These are phyloP conservation scores for Aphrophora alni DNA, from an alignment of 2,888 invertebrate species.

Conservation along the genomic window DNA sequence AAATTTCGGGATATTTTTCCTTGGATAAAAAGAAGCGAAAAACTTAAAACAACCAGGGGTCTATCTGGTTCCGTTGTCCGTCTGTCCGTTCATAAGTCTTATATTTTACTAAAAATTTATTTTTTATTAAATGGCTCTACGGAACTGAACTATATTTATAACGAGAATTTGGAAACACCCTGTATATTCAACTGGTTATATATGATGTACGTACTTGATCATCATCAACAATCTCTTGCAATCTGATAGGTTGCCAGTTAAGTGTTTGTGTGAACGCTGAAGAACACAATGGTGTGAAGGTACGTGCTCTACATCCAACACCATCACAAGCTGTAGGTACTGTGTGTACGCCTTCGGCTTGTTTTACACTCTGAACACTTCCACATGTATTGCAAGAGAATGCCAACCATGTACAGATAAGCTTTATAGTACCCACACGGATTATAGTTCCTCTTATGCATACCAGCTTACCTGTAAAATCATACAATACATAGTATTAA, in stretches of 20 bases:
- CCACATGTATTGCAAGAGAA: constrained; percentile 77
- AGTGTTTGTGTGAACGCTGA: constrained; percentile 76
- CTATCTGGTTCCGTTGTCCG: too few relatives aligned
- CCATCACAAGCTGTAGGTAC: constrained; percentile 66
- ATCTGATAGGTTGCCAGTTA: constrained; percentile 79
- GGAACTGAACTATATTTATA: too few relatives aligned
- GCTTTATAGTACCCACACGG: constrained; percentile 75
- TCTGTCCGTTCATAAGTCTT: too few relatives aligned
- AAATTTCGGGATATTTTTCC: too few relatives aligned
- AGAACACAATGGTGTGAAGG: constrained; percentile 68
- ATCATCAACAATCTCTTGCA: constrained; percentile 78
- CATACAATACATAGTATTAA: neutral
- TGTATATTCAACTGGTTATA: too few relatives aligned
- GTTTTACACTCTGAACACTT: constrained; percentile 68
- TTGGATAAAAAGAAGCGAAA: too few relatives aligned
- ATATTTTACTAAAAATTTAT: too few relatives aligned
- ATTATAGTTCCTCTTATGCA: constrained; percentile 86
- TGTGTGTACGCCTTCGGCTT: constrained; percentile 67
- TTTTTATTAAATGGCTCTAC: too few relatives aligned
- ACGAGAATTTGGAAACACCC: too few relatives aligned
- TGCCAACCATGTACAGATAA: constrained; percentile 76
- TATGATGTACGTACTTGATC: constrained; percentile 62
- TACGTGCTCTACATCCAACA: constrained; percentile 63
- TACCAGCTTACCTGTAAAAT: constrained; percentile 70
- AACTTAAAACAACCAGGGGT: too few relatives aligned